Evolutionary conservation across 2,888 invertebrate genomes (phyloP), one percentile per base, ranked within the genome.

Genomic region (Drosophila sordidapex): DNA sequence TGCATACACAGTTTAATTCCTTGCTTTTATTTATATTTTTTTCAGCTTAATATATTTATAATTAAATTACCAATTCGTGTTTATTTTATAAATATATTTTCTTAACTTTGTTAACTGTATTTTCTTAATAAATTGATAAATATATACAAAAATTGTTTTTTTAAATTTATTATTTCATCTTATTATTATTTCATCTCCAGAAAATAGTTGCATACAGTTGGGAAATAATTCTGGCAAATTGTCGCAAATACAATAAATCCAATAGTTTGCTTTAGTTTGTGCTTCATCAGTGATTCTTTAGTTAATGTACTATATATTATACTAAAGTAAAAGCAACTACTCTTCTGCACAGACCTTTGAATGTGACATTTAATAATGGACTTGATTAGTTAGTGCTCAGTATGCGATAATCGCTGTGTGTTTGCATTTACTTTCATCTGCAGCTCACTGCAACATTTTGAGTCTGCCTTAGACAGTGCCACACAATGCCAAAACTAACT

Each of bases 401-500:
- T 36, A 43, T 40, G 5, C 18, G 31, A 60, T 66, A 40, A 46
- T 40, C 29, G 48, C 7, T 18, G 49, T 35, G 13, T 46, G 69
- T 79, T 69, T 78, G 56, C 70, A 59, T 61, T 64, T 31, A 49
- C 61, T 48, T 49, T 57, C 25, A 57, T 33, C 79, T 71, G 70
- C 56, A 83, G 83, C 58, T 56, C 54, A 60, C 43, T 67, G 70
- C 64, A 79, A 72, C 60, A 59, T 58, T 65, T 54, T 10, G 40
- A 60, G 51, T 43, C 58, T 65, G 61, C 60, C 33, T 21, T 33
- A 25, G 25, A 25, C 35, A 25, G 35, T 25, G 13, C 8, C n/a
- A 62, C 58, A 40, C 70, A 71, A 54, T 59, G 29, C 48, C 62
- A 69, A 70, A 79, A 67, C 74, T 61, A 64, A 79, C 70, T 78